Evolutionary conservation across 1,140 invertebrate genomes (phyloP), one percentile per base, ranked within the genome.

Genomic region (Orussus abietinus): DNA sequence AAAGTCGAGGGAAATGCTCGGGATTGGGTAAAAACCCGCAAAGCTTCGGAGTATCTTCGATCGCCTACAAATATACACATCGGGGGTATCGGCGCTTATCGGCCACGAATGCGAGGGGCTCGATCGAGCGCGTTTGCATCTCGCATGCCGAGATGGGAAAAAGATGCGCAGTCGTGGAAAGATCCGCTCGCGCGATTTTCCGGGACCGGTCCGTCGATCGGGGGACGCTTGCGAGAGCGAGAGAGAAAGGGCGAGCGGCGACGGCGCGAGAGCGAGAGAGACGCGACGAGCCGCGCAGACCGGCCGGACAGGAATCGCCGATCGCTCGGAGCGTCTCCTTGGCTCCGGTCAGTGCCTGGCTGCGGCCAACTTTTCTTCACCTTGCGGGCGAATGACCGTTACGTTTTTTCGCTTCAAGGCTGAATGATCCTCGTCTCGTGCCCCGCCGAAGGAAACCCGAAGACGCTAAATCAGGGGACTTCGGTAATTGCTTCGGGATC

Each of bases 321-420:
- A 61, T 61, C 50, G 59, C 58, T 59, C 55, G 42, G 15, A 54
- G 55, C 43, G 55, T 38, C 58, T 63, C 62, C 64, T 65, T 65
- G 62, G 57, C 62, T 62, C 54, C 57, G 62, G 57, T 65, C 64
- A 65, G 53, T 62, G 59, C 52, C 62, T 60, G 57, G 58, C 53
- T 57, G 50, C 57, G 42, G 57, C 59, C 44, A 65, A 65, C 60
- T 64, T 65, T 64, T 62, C 64, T 61, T 65, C 57, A 59, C 59
- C 64, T 65, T 54, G 53, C 55, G 49, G 59, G 59, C 60, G 53
- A 62, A 64, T 57, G 62, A 64, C 62, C 64, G 60, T 64, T 60
- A 63, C 59, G 55, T 63, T 65, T 53, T 59, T 62, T 62, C 55
- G 55, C 40, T 58, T 40, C 61, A 63, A 63, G 57, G 61, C 50